Percentiles rank a stretch among this genome's conserved stretches.
phyloP scores from a whole-genome alignment of 2,888 invertebrate genomes.

The Coremacera marginata region DNA sequence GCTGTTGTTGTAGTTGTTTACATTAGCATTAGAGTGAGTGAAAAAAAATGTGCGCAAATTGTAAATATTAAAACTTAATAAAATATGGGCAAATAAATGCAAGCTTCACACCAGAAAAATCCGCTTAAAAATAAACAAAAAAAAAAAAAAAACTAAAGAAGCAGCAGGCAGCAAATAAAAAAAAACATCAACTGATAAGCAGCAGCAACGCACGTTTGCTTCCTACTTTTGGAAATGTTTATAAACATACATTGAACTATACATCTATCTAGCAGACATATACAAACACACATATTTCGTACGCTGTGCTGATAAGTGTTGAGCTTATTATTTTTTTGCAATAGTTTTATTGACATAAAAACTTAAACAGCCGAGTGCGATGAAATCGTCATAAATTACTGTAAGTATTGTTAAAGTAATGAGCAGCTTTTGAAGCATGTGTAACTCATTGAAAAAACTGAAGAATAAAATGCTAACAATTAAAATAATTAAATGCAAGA shows the following conservation, averaged over 20 bases:
- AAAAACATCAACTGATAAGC: constrained; percentile 22
- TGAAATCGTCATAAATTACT: too few relatives aligned
- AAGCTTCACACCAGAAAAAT: constrained; percentile 53
- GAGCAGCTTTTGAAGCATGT: too few relatives aligned
- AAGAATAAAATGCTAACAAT: too few relatives aligned
- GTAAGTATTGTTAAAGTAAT: too few relatives aligned
- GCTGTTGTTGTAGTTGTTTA: neutral
- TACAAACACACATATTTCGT: neutral
- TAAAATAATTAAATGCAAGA: too few relatives aligned
- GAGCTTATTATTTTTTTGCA: neutral
- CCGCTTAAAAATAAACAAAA: constrained; percentile 53
- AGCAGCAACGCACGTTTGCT: constrained; percentile 10
- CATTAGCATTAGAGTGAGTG: neutral
- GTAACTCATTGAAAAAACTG: too few relatives aligned
- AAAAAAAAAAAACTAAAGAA: constrained; percentile 21
- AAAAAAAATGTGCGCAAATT: neutral
- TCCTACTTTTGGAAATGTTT: constrained; percentile 10
- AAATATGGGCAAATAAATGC: constrained; percentile 13
- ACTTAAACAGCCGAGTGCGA: too few relatives aligned
- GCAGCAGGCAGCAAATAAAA: neutral
- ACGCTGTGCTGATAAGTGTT: neutral
- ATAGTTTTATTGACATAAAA: neutral
- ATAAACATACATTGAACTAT: neutral
- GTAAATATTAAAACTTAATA: neutral
- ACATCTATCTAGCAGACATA: neutral